Percentiles rank a stretch among this genome's conserved stretches.
Evolutionary conservation across 37 sponge, comb jelly and placozoan species (phyloP).

Genomic region (Tethya wilhelma): DNA sequence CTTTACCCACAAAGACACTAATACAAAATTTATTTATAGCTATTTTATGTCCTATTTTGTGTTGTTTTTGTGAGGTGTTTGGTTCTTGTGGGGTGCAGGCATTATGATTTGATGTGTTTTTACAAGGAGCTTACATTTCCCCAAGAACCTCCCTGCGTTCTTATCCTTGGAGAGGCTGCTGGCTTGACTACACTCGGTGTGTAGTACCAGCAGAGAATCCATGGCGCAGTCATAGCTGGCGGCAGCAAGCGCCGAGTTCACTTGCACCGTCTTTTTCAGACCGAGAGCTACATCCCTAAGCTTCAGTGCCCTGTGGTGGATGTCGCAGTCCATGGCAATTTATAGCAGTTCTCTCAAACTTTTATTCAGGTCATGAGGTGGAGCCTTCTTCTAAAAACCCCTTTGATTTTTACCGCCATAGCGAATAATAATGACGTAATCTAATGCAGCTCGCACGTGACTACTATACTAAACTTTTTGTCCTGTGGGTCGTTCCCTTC

Average conservation of each 20-base stretch:
- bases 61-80: too few relatives aligned
- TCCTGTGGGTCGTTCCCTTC: too few relatives aligned
- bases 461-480: too few relatives aligned
- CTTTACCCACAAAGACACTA: not conserved
- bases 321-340: too few relatives aligned
- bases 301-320: conserved; percentile 41
- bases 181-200: conserved; percentile 51
- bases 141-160: conserved; percentile 42
- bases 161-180: conserved; percentile 38
- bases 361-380: not conserved
- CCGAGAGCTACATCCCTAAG: conserved; percentile 57
- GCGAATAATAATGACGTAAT: too few relatives aligned
- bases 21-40: not conserved
- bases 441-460: too few relatives aligned
- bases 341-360: not conserved
- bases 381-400: too few relatives aligned
- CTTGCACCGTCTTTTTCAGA: conserved; percentile 1
- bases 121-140: conserved; percentile 48
- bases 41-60: too few relatives aligned
- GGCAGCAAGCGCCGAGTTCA: conserved; percentile 32
- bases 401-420: too few relatives aligned
- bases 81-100: too few relatives aligned
- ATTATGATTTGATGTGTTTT: too few relatives aligned
- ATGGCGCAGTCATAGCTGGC: conserved; percentile 60
- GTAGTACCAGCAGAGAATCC: conserved; percentile 64